These are phyloP conservation scores for Cygnus olor DNA, from an alignment of 2,797 vertebrate genomes.

Conservation along the genomic window DNA sequence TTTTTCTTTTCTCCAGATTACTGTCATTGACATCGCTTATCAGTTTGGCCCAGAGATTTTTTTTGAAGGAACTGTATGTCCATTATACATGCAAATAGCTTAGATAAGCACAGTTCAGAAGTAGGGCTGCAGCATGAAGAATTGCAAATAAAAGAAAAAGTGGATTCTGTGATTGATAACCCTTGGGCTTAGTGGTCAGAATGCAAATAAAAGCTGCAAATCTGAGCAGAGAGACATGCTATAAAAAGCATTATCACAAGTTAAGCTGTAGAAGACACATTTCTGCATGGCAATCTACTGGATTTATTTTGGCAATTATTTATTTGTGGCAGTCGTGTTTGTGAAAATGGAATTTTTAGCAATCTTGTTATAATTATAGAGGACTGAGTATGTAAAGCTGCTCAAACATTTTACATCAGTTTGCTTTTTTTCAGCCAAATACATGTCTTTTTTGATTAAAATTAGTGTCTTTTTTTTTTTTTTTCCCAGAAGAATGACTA, in stretches of 20 bases:
- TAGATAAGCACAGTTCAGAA: background rate
- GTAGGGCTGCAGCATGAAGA: background rate
- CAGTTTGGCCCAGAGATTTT: background rate
- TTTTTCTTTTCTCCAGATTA: background rate
- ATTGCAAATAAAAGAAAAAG: background rate
- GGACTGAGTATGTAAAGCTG: constrained; percentile 3
- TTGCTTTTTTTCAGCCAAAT: background rate
- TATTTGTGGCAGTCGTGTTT: background rate
- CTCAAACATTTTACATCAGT: constrained; percentile 12
- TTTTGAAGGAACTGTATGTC: background rate
- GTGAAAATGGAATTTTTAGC: constrained; percentile 28
- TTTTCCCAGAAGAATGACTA: background rate
- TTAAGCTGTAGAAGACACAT: background rate
- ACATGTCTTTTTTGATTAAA: background rate
- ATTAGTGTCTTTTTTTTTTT: background rate
- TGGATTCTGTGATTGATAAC: background rate
- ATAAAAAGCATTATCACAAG: background rate
- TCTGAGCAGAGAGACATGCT: background rate
- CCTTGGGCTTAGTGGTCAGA: background rate
- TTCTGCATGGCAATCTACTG: constrained; percentile 12
- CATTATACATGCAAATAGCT: background rate
- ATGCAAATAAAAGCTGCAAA: constrained; percentile 24
- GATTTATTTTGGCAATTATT: constrained; percentile 47
- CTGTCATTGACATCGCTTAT: background rate
- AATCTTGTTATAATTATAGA: background rate